Evolutionary conservation across 2,888 invertebrate genomes (phyloP), one percentile per base, ranked within the genome.

Genomic region (Dorcus parallelipipedus): DNA sequence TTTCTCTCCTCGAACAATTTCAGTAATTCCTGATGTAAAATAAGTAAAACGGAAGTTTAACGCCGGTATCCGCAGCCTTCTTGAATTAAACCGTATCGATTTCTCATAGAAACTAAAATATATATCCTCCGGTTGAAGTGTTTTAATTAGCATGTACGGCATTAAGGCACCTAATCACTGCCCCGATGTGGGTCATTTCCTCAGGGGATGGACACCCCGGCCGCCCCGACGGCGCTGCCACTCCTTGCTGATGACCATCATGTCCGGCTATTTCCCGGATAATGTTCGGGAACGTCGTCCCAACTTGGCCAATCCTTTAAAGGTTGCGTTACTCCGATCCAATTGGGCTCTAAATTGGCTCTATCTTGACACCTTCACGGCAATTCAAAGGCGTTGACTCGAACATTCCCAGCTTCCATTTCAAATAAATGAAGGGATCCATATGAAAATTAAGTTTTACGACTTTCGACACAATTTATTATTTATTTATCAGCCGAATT

Each of bases 331-430:
- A 77, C 75, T 76, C 75, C 74, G 75, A 72, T 76, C 74, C 76
- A 76, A 78, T 77, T 76, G 78, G 75, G 75, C 76, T 73, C 73
- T 78, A 78, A 78, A 78, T 78, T 76, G 76, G 73, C 72, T 73
- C 77, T 78, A 78, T 78, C 78, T 78, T 77, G 78, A 76, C 78
- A 78, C 78, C 76, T 77, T 76, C 76, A 75, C 74, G 75, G 73
- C 76, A 64, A 66, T 66, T 64, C 61, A 62, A 64, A 66, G 63
- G 65, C 65, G 64, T 62, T 62, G 62, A 58, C 60, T 61, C 60
- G 63, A 60, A 63, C 62, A 60, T 60, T 58, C 61, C 60, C 60
- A 49, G 63, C 62, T 54, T 63, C 66, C 66, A 65, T 65, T 65
- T 65, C 69, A 62, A 62, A 57, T 63, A 59, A 61, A 59, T 53